Conservation (phyloP, 2,888 invertebrate genomes). For the Noctua fimbriata region DNA sequence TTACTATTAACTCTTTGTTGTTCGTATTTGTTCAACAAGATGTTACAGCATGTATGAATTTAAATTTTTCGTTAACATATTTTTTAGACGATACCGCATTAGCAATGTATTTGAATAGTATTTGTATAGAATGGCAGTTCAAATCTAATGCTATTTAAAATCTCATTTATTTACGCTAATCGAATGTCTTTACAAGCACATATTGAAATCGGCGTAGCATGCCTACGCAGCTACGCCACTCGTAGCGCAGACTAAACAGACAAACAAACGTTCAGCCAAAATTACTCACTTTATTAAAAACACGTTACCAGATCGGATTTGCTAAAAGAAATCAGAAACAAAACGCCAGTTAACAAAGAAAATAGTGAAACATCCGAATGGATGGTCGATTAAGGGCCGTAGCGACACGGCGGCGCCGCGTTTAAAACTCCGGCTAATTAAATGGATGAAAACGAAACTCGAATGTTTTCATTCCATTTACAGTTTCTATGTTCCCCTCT, state of each 20-base stretch:
- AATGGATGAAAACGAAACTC: constrained; percentile 89
- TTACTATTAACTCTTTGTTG: constrained; percentile 42
- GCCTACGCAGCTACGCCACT: constrained; percentile 22
- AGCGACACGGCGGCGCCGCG: constrained; percentile 84
- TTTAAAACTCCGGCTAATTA: constrained; percentile 87
- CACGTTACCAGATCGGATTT: constrained; percentile 61
- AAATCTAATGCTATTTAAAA: neutral
- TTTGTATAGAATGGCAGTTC: neutral
- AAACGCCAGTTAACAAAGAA: constrained; percentile 67
- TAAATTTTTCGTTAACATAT: neutral
- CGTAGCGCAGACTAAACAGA: constrained; percentile 38
- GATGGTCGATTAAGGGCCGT: constrained; percentile 77
- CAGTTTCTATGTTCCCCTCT: constrained; percentile 80
- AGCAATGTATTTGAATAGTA: neutral
- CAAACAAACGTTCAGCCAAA: constrained; percentile 9
- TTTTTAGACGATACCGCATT: neutral
- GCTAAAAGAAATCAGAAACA: constrained; percentile 63
- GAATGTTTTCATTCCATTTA: constrained; percentile 89
- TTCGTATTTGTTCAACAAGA: constrained; percentile 15
- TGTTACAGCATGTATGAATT: constrained; percentile 4
- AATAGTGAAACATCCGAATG: constrained; percentile 77
- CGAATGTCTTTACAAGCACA: neutral
- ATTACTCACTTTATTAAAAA: constrained; percentile 52
- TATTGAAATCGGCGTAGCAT: constrained; percentile 14
- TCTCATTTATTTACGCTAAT: constrained; percentile 6